Evolutionary conservation across 2,797 vertebrate species (phyloP).

Genomic region (Gymnoscopelus braueri): DNA sequence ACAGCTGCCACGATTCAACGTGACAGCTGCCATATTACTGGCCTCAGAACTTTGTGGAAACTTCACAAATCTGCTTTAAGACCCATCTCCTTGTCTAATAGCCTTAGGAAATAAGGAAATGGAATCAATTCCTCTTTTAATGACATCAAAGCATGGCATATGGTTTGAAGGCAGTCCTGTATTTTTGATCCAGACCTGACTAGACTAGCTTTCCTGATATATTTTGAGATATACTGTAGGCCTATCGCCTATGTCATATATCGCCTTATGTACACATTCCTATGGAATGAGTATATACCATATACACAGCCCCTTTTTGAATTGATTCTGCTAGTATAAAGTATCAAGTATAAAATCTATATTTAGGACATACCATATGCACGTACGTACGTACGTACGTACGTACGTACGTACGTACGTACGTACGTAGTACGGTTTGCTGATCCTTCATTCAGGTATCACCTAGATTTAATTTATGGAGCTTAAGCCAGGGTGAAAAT

Average conservation of each 20-base stretch:
- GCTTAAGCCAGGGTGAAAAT: constrained; percentile 64
- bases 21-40: constrained; percentile 81
- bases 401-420: constrained; percentile 21
- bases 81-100: constrained; percentile 43
- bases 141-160: constrained; percentile 15
- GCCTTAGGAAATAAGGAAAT: constrained; percentile 43
- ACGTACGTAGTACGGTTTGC: constrained; percentile 7
- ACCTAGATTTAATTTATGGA: constrained; percentile 77
- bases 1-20: constrained; percentile 44
- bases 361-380: constrained; percentile 19
- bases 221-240: not conserved
- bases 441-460: constrained; percentile 50
- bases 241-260: not conserved
- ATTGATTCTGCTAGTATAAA: not conserved
- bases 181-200: too few species aligned
- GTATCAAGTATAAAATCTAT: constrained; percentile 32
- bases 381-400: constrained; percentile 22
- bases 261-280: too few species aligned
- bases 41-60: constrained; percentile 74
- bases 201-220: too few species aligned
- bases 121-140: constrained; percentile 20
- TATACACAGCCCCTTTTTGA: constrained; percentile 7
- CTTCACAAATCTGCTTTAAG: constrained; percentile 66
- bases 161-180: constrained; percentile 5
- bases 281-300: constrained; percentile 1